Conservation (phyloP, 2,113 vertebrate genomes). For the Donacobius atricapilla region DNA sequence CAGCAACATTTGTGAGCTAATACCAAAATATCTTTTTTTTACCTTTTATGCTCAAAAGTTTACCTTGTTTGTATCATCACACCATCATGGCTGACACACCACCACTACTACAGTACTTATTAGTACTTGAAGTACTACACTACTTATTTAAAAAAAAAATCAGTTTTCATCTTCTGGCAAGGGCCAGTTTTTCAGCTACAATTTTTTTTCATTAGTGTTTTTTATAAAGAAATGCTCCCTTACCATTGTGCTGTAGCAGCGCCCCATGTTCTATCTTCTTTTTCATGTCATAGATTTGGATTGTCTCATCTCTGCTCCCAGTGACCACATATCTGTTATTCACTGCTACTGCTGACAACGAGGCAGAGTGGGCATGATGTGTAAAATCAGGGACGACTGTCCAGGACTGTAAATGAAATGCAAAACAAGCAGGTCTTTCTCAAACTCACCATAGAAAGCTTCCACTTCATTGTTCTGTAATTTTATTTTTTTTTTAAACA, state of each 20-base stretch:
- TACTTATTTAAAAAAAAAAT: neutral
- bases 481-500: neutral
- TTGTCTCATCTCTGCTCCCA: conserved; percentile 95
- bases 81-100: neutral
- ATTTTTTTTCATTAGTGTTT: neutral
- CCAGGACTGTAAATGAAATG: conserved; percentile 79
- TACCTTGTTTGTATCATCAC: neutral
- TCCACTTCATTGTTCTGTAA: neutral
- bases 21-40: neutral
- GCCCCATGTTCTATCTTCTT: conserved; percentile 87
- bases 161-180: neutral
- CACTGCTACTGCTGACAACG: conserved; percentile 81
- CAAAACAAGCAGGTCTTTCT: neutral
- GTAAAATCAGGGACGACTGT: conserved; percentile 81
- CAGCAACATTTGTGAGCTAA: neutral
- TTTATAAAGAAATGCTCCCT: neutral
- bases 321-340: conserved; percentile 88
- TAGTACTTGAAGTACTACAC: neutral
- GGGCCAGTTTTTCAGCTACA: neutral
- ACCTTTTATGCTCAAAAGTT: neutral
- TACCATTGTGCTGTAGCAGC: conserved; percentile 88
- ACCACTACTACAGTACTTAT: neutral
- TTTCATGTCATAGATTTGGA: conserved; percentile 95
- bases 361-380: conserved; percentile 90
- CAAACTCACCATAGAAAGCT: neutral